Evolutionary conservation across 2,888 invertebrate genomes (phyloP).

Genomic region (Rhopalosiphum nymphaeae): DNA sequence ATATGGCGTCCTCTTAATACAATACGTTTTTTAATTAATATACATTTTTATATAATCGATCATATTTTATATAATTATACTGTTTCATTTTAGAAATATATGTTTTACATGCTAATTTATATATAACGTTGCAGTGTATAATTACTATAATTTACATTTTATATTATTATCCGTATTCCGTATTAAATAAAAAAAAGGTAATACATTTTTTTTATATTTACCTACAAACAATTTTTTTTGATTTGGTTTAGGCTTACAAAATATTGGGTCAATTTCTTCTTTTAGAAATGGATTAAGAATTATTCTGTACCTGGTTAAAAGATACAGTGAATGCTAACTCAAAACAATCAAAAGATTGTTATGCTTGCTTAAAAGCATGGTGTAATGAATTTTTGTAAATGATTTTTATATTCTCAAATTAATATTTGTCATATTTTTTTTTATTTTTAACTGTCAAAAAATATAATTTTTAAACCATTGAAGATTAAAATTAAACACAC

Average conservation of each 20-base stretch:
- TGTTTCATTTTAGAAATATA: not conserved
- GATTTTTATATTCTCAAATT: slow-evolving; percentile 54
- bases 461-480: no score
- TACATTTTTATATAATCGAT: no score
- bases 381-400: slow-evolving; percentile 95
- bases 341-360: slow-evolving; percentile 95
- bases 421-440: no score
- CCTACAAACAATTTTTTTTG: not conserved
- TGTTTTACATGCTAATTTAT: not conserved
- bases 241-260: slow-evolving; percentile 88
- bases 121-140: not conserved
- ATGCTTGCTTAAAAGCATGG: slow-evolving; percentile 96
- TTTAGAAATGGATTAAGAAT: slow-evolving; percentile 92
- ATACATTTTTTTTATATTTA: no score
- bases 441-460: no score
- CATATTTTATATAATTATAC: not conserved
- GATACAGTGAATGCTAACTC: slow-evolving; percentile 91
- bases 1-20: no score
- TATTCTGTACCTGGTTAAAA: slow-evolving; percentile 98
- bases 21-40: no score
- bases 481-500: no score
- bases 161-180: not conserved
- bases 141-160: not conserved
- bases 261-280: slow-evolving; percentile 97
- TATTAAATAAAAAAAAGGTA: not conserved